Evolutionary conservation across 2,113 vertebrate species (phyloP).

Genomic region (Odocoileus virginianus): DNA sequence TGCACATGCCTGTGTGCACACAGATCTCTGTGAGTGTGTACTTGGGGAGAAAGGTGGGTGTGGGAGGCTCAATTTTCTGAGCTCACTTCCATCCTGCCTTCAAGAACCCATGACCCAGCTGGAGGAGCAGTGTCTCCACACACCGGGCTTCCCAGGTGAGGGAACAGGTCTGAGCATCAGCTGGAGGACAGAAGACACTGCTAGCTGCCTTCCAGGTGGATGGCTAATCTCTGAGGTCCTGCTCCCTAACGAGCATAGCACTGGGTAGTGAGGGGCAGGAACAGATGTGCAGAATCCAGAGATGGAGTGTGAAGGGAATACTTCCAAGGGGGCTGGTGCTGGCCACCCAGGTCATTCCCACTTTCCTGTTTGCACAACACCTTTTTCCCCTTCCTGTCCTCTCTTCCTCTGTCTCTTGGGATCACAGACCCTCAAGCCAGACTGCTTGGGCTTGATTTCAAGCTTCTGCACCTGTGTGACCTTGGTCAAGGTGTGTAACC

Average conservation of each 20-base stretch:
- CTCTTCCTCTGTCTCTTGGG: not conserved
- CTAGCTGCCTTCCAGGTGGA: not conserved
- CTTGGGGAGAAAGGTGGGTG: not conserved
- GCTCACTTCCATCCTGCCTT: not conserved
- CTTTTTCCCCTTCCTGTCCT: not conserved
- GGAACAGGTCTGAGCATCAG: not conserved
- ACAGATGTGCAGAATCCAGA: not conserved
- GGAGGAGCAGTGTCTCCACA: not conserved
- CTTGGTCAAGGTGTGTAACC: not conserved
- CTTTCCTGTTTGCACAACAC: not conserved
- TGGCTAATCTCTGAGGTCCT: not conserved
- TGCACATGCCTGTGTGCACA: no score
- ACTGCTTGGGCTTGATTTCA: not conserved
- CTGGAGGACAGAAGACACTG: not conserved
- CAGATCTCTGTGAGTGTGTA: no score
- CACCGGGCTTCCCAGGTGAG: no score
- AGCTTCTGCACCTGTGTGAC: not conserved
- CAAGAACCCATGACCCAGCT: not conserved
- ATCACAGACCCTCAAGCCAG: not conserved
- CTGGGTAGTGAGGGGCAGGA: not conserved
- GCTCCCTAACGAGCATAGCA: rapidly evolving
- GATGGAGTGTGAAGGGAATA: not conserved
- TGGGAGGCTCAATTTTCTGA: not conserved
- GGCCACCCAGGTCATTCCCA: not conserved
- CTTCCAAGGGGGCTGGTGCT: not conserved